A percentile compares a stretch with the other conserved stretches of the same genome.
Conservation (phyloP, 2,113 vertebrate species). For the Gallinago paraguaiae region DNA sequence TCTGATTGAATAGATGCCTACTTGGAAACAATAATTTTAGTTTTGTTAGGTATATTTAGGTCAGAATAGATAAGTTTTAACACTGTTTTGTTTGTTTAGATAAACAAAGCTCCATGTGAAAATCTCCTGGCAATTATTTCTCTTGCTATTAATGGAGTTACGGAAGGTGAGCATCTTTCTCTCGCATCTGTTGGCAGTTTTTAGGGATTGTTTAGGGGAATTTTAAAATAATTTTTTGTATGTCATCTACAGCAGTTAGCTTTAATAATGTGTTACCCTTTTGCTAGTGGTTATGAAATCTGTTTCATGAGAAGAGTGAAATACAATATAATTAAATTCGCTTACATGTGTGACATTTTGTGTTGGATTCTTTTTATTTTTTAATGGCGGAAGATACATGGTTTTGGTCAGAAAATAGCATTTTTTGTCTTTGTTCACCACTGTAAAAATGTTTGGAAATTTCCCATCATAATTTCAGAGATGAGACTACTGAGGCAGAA, state of each 20-base stretch:
- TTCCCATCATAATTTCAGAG: not conserved
- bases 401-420: not conserved
- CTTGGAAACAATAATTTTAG: not conserved
- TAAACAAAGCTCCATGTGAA: conserved; percentile 87
- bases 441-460: not conserved
- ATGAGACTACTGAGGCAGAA: not conserved
- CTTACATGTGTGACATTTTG: not conserved
- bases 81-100: conserved; percentile 69
- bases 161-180: conserved; percentile 83
- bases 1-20: not conserved
- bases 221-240: not conserved
- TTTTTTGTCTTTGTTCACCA: not conserved
- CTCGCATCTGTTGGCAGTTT: not conserved
- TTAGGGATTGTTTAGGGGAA: not conserved
- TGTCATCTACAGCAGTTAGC: not conserved
- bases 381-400: not conserved
- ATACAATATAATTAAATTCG: not conserved
- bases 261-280: not conserved
- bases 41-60: not conserved
- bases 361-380: not conserved
- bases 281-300: not conserved
- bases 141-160: conserved; percentile 92
- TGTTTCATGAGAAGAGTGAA: not conserved
- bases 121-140: conserved; percentile 93
- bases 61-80: not conserved